Evolutionary conservation across 2,113 vertebrate species (phyloP), one percentile per base, ranked within the genome.

Genomic region (Agapornis roseicollis): DNA sequence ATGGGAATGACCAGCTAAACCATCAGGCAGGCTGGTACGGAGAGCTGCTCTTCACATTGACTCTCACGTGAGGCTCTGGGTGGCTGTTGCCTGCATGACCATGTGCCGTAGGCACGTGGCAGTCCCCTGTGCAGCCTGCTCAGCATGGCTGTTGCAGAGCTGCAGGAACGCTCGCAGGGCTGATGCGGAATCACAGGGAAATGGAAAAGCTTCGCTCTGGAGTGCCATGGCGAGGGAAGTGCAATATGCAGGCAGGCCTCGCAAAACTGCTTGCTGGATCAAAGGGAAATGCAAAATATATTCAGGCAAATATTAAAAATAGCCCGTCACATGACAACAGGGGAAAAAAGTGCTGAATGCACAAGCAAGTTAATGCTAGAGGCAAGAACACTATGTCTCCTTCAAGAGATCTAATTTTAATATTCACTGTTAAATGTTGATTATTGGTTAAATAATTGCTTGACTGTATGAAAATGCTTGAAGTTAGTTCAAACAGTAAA

Each of bases 81-180:
- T 74, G 93, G 91, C 91, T 42, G 81, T 27, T 88, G 88, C 80
- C 88, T 58, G 85, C 85, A 8, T 89, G 81, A 60, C 96, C 78
- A 53, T 96, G 97, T 95, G 97, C 96, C 82, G 31, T 27, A 17
- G 85, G 93, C 98, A 98, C 96, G 95, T 97, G 98, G 94, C 69
- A 47, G 66, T 86, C 86, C 97, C 98, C 96, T 96, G 93, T 97
- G 94, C 95, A 23, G 90, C 90, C 77, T 7, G 68, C 95, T 82
- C 84, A n/a, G 95, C 82, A 2, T 35, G 2, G 69, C 92, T 82
- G 73, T 69, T 42, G 65, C 72, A 0, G 72, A 90, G 79, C 69
- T 70, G 89, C 79, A 70, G 85, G 83, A 82, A 37, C 9, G 80
- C 69, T 41, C 25, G 22, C 74, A 25, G 3, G 17, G 49, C 85